Base-by-base conservation (phyloP, 1,140 invertebrate genomes). In the Coptotermes formosanus region DNA sequence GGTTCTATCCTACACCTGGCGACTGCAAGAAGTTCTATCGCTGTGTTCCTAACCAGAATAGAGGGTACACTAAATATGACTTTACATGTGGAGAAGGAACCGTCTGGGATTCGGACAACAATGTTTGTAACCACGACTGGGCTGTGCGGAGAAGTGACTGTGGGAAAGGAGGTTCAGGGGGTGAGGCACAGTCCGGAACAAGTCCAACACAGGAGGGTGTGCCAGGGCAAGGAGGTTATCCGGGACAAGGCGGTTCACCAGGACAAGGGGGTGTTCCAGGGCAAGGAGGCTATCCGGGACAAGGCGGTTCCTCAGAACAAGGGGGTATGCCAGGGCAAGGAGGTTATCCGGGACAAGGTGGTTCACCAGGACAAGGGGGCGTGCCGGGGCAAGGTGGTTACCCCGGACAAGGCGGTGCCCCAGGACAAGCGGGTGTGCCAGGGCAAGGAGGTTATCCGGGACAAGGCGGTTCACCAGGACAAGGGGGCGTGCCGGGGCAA, bases 1-100 rank as follows among this genome's bases (percentile, higher is more conserved):
- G 94, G 75, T 94, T 94, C 88, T 92, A 92, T 89, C 89, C 91
- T 38, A 88, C 91, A 87, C 88, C 91, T 82, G 89, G 90, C 25
- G 89, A 91, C 85, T 92, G 91, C 86, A 89, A 88, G 81, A 91
- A 91, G 86, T 92, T 92, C 86, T 90, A 90, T 85, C 88, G 91
- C 30, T 92, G 91, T 88, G 89, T 90, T 23, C 86, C 81, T 82
- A 90, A 90, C 87, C 89, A 88, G 48, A 90, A 90, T 87, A 89
- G 89, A 19, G 91, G 91, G 16, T 92, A 89, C 86, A 90, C 89
- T 59, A 90, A 90, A 88, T 94, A 94, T 88, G 93, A 95, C 88
- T 96, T 95, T 90, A 92, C 91, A 21, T 96, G 95, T 89, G 94
- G 93, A 32, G 91, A 92, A 82, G 93, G 94, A 87, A 96, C 95